phyloP scores from a whole-genome alignment of 2,888 invertebrate genomes.

The Notodonta dromedarius region DNA sequence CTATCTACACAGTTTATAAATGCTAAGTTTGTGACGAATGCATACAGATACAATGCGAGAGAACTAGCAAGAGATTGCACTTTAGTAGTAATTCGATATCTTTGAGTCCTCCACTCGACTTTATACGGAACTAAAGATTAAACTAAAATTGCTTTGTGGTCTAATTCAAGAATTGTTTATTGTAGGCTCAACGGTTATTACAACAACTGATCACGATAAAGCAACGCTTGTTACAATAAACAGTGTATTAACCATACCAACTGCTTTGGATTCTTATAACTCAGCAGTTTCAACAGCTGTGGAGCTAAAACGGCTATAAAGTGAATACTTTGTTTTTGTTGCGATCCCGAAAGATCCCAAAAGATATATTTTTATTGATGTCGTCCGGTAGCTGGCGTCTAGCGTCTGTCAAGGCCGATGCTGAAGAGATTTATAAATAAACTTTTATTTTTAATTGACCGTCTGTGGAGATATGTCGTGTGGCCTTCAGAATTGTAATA shows the following conservation, averaged over 20 bases:
- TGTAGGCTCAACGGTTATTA: background rate
- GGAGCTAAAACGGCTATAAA: background rate
- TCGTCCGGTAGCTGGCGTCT: slow-evolving; percentile 28
- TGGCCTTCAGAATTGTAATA: background rate
- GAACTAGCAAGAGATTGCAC: background rate
- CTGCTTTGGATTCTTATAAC: background rate
- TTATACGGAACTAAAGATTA: no score
- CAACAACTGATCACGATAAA: background rate
- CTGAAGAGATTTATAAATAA: slow-evolving; percentile 26
- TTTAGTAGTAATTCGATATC: no score
- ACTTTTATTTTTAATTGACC: slow-evolving; percentile 23
- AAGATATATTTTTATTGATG: slow-evolving; percentile 19
- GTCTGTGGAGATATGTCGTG: background rate
- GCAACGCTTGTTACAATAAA: background rate
- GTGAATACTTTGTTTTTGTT: background rate
- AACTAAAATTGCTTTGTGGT: background rate
- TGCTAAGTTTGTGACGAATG: background rate
- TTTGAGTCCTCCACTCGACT: no score
- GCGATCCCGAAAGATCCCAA: slow-evolving; percentile 13
- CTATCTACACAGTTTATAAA: background rate
- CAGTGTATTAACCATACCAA: background rate
- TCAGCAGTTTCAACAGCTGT: background rate
- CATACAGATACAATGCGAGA: background rate
- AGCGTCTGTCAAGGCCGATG: slow-evolving; percentile 40
- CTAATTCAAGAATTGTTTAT: background rate